Conservation (phyloP, 2,113 vertebrate genomes). For the Potamarius usumacintae region DNA sequence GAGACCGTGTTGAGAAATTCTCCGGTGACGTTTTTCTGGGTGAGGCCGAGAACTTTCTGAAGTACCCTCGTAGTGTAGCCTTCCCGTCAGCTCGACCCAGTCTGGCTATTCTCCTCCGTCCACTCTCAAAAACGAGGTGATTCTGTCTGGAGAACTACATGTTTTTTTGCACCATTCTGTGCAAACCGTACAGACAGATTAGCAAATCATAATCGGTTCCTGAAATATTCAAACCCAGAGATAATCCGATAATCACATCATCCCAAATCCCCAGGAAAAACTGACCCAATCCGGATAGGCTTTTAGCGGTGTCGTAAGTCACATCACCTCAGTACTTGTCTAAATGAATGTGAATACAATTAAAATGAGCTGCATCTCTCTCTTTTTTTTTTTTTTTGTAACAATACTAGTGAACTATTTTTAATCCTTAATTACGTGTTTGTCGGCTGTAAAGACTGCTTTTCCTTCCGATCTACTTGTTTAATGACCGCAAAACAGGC, state of each 20-base stretch:
- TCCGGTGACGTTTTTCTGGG: too few species aligned
- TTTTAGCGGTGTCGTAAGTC: neutral
- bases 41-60: too few species aligned
- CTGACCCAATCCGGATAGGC: neutral
- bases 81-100: neutral
- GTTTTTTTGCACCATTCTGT: neutral
- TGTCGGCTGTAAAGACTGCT: neutral
- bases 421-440: neutral
- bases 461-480: neutral
- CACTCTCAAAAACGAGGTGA: neutral
- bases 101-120: neutral
- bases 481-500: neutral
- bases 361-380: neutral
- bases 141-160: neutral
- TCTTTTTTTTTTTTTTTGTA: too few species aligned
- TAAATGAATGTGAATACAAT: neutral
- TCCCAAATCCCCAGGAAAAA: neutral
- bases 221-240: neutral
- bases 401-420: neutral
- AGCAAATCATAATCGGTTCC: neutral
- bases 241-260: neutral
- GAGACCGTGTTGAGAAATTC: too few species aligned
- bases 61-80: neutral
- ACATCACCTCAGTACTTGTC: neutral
- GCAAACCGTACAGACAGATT: neutral